Base-by-base conservation (phyloP, 2,888 invertebrate genomes). In the Scaptomyza reducta region DNA sequence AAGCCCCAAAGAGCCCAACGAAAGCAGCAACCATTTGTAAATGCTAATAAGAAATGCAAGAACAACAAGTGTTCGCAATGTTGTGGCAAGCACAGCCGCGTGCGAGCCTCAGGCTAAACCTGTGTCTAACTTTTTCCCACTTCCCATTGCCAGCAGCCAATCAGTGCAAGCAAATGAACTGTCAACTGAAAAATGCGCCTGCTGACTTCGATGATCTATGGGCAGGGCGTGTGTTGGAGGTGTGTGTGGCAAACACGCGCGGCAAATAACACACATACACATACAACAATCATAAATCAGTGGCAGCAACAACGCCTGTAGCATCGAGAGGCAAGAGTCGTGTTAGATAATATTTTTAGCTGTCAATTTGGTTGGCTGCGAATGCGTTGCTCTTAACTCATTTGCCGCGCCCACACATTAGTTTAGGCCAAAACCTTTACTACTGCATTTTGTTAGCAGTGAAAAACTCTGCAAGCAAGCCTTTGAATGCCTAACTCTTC, bases 11-110 rank as follows among this genome's bases (percentile, higher is more conserved):
- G 49, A 45, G 14, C 38, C 14, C 6, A n/a, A 35, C 6, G n/a
- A 62, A 61, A 47, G 22, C 66, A 60, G 71, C 60, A 61, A 65
- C 62, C 81, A 84, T 81, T 84, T 81, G 77, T 77, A 77, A 79
- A 81, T 84, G 79, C 87, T 84, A 87, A 87, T 84, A 79, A 79
- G 79, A 87, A 81, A 64, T 70, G 83, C 72, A 74, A 61, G 65
- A 80, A 67, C 63, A 72, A 41, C 51, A 58, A 14, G 35, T 10
- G 16, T 42, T 44, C 14, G 13, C 13, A 57, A n/a, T 35, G 62
- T 77, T 77, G 63, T 53, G 70, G 66, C 59, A 45, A 29, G 27
- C 44, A 16, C 6, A 53, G 22, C 49, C 57, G 67, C 61, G 67
- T 68, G 38, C 14, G 46, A 31, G 42, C 42, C 31, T 16, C 13